A percentile compares a stretch with the other conserved stretches of the same genome.
Evolutionary conservation across 1,140 invertebrate genomes (phyloP).

Genomic region (Phenacoccus solenopsis): DNA sequence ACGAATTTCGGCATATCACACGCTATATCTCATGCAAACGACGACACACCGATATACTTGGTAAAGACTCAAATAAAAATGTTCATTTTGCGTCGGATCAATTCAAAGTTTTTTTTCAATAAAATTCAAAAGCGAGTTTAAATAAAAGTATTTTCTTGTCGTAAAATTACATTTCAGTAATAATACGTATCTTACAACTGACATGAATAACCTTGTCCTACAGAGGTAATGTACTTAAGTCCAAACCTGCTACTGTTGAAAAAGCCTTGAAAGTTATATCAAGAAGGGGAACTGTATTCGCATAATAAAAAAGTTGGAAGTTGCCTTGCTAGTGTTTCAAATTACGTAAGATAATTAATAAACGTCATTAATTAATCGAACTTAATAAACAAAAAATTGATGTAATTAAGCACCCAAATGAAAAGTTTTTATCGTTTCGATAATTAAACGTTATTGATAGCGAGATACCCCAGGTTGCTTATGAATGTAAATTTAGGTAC

Average conservation of each 20-base stretch:
- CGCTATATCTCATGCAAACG: no score
- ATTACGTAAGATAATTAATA: slow-evolving; percentile 15
- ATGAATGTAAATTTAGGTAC: no score
- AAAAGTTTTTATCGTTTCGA: no score
- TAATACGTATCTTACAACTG: not conserved
- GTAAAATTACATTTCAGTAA: not conserved
- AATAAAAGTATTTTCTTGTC: not conserved
- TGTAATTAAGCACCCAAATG: no score
- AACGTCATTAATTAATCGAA: slow-evolving; percentile 11
- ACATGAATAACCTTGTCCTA: slow-evolving; percentile 11
- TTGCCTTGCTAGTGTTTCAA: slow-evolving; percentile 1
- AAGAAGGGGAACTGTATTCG: not conserved
- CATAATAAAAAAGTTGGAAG: not conserved
- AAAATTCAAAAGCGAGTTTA: not conserved
- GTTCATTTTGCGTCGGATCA: no score
- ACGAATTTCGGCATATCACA: no score
- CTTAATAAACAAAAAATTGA: slow-evolving; percentile 8
- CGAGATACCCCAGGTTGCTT: no score
- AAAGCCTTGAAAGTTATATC: not conserved
- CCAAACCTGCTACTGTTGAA: not conserved
- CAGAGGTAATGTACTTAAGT: not conserved
- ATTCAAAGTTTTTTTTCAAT: not conserved
- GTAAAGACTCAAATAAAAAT: no score
- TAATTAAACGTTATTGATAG: no score
- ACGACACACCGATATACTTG: no score